Evolutionary conservation across 2,888 invertebrate species (phyloP).

Genomic region (Balanococcus diminutus): DNA sequence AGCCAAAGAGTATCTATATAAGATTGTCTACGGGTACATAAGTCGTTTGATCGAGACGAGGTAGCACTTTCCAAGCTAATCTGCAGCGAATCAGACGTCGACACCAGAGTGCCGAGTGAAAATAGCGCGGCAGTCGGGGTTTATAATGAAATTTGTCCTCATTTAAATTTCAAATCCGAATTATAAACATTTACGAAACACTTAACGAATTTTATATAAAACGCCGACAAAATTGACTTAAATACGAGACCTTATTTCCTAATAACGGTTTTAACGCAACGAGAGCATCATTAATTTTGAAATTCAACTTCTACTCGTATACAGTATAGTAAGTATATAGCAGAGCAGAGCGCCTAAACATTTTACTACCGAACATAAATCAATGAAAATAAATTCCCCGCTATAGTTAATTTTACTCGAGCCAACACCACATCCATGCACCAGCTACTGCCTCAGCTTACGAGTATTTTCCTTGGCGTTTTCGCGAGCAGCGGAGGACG

Average conservation of each 20-base stretch:
- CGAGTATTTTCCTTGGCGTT: too few relatives aligned
- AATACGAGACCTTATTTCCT: constrained; percentile 11
- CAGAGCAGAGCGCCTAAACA: not conserved
- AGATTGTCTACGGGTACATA: not conserved
- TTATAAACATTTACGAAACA: constrained; percentile 31
- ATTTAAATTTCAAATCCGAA: constrained; percentile 28
- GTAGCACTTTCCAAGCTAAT: not conserved
- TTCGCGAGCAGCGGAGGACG: not conserved
- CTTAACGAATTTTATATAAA: constrained; percentile 28
- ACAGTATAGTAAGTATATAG: too few relatives aligned
- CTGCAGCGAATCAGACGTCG: not conserved
- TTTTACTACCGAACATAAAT: constrained; percentile 5
- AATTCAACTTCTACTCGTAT: not conserved
- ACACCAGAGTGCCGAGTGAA: not conserved
- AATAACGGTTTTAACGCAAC: constrained; percentile 14
- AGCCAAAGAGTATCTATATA: not conserved
- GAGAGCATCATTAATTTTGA: constrained; percentile 20
- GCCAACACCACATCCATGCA: not conserved
- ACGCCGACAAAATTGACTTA: constrained; percentile 23
- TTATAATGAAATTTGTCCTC: constrained; percentile 28
- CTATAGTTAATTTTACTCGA: not conserved
- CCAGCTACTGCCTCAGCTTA: not conserved
- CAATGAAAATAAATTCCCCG: not conserved
- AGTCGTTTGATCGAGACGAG: not conserved
- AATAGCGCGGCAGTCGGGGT: not conserved